phyloP scores from a whole-genome alignment of 1,140 invertebrate genomes.

The Drosophila biarmipes region DNA sequence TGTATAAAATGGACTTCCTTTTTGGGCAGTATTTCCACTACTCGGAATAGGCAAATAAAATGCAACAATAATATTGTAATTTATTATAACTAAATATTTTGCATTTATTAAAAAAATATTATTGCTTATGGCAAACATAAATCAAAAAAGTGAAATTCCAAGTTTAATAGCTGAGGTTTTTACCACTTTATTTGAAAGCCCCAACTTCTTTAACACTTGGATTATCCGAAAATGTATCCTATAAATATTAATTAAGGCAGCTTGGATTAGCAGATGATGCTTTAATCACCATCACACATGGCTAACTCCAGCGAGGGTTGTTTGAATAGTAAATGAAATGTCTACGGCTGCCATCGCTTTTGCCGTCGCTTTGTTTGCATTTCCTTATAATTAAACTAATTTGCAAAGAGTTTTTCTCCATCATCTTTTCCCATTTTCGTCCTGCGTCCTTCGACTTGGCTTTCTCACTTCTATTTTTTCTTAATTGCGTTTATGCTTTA shows the following conservation, averaged over 20 bases:
- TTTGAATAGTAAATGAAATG: conserved; percentile 16
- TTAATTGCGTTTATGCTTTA: conserved; percentile 46
- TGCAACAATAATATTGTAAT: background rate
- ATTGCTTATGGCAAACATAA: background rate
- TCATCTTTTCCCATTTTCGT: background rate
- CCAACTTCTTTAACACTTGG: background rate
- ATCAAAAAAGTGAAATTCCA: background rate
- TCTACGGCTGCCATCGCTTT: background rate
- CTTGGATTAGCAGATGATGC: conserved; percentile 16
- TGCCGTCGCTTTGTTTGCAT: conserved; percentile 18
- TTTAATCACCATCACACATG: conserved; percentile 23
- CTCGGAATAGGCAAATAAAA: background rate
- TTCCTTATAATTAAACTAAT: conserved; percentile 44
- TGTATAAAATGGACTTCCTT: conserved; percentile 5
- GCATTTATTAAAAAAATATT: too few relatives aligned
- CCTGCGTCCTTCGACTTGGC: conserved; percentile 29
- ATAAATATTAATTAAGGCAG: conserved; percentile 41
- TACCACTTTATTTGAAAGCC: background rate
- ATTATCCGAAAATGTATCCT: background rate
- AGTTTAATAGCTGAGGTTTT: background rate
- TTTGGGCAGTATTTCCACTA: background rate
- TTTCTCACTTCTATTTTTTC: conserved; percentile 35
- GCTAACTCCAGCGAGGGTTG: background rate
- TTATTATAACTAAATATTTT: too few relatives aligned
- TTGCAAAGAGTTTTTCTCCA: conserved; percentile 18